Base-by-base conservation (phyloP, 2,888 invertebrate genomes). In the Hybos culiciformis region DNA sequence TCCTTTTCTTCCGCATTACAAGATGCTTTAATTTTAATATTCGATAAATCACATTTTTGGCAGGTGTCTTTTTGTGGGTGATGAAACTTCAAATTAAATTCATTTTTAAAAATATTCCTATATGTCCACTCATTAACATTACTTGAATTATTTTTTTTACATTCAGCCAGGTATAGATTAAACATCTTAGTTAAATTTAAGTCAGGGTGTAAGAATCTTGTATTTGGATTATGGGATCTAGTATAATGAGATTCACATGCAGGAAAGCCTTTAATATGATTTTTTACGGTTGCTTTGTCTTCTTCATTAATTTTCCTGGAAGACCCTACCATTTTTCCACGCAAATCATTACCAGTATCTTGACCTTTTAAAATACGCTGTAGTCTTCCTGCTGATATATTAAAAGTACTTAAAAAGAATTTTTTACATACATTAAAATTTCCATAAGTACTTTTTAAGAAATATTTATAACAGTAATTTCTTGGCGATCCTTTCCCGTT, bases 21-120 rank as follows among this genome's bases (percentile, higher is more conserved):
- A 42, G 48, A 47, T 48, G 48, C 47, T 52, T 53, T 49, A 50
- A 54, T 56, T 54, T 54, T 53, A 26, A 53, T 49, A 46, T 54
- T 52, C 37, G 54, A 45, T 37, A 47, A 48, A 45, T 55, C 54
- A 43, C 52, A 56, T 50, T 53, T 54, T 51, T 53, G 48, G 41
- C 52, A 52, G 37, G 51, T 54, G 50, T 53, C 53, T 52, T 54
- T 51, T 46, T 48, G 53, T 40, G 52, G 51, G 36, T 46, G 48
- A 48, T 51, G 47, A 43, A 54, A 54, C 48, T 50, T 46, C 46
- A 47, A 48, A 46, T 52, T 48, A 45, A 52, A 50, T 32, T 48
- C 34, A 15, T 47, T 49, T 38, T 49, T 50, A 45, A 45, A 46
- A 39, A 45, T 45, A 44, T 48, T 43, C 24, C 45, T 48, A 12